Conservation (phyloP, 2,113 vertebrate species). For the Eonycteris spelaea region DNA sequence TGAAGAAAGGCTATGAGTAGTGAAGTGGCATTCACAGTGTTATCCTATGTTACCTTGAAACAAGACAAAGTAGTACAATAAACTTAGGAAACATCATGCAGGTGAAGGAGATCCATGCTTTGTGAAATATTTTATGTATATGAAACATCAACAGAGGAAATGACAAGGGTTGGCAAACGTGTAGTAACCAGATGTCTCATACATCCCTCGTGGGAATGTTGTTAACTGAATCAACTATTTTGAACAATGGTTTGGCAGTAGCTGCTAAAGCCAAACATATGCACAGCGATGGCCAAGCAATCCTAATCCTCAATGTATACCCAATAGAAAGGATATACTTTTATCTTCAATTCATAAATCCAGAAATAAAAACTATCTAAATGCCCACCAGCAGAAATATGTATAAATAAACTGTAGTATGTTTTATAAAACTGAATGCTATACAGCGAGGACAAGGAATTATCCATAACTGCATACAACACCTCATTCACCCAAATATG, state of each 20-base stretch:
- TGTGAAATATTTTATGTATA: neutral
- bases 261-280: neutral
- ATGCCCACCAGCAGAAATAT: neutral
- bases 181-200: neutral
- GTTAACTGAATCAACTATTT: neutral
- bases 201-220: neutral
- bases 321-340: neutral
- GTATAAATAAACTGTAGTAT: neutral
- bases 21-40: neutral
- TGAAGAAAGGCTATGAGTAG: neutral
- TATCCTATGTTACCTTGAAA: neutral
- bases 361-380: neutral
- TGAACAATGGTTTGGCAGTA: neutral
- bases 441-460: neutral
- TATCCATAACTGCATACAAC: neutral
- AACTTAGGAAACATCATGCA: neutral
- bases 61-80: neutral
- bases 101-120: neutral
- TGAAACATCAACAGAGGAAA: constrained; percentile 29
- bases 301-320: neutral
- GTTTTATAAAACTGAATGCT: neutral
- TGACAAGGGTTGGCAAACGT: neutral
- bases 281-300: neutral
- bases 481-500: neutral
- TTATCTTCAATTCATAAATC: neutral